A percentile compares a stretch with the other conserved stretches of the same genome.
These are phyloP conservation scores for Dysmachus trigonus DNA, from an alignment of 2,888 invertebrate species.

Conservation along the genomic window DNA sequence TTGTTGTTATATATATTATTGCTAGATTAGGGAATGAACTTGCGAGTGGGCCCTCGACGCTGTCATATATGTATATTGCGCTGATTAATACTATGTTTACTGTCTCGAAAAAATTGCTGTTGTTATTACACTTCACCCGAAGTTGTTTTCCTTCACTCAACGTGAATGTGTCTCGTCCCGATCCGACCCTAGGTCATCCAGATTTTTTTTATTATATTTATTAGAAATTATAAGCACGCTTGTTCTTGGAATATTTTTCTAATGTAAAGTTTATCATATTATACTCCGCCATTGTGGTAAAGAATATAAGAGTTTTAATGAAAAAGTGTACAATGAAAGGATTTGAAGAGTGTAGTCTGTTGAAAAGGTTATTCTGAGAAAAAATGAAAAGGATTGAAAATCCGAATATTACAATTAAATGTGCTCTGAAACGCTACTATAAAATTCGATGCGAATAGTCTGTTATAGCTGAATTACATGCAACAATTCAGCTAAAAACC, in stretches of 20 bases:
- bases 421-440: too few species aligned
- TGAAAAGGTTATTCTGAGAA: not conserved
- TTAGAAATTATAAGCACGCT: not conserved
- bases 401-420: not conserved
- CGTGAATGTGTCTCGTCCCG: not conserved
- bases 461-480: too few species aligned
- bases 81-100: conserved; percentile 27
- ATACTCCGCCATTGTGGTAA: not conserved
- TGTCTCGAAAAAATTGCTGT: not conserved
- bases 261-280: not conserved
- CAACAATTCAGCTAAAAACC: too few species aligned
- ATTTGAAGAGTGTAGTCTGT: too few species aligned
- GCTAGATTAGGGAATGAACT: conserved; percentile 5
- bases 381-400: not conserved
- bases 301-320: not conserved
- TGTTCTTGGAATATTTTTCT: not conserved
- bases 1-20: conserved; percentile 34
- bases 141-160: not conserved
- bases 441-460: too few species aligned
- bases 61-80: conserved; percentile 35
- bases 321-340: too few species aligned
- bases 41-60: not conserved
- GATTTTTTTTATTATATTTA: not conserved
- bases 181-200: not conserved
- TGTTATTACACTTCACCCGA: conserved; percentile 11